Conservation (phyloP, 2,888 invertebrate species). For the Mongoloraphidia duomilia region DNA sequence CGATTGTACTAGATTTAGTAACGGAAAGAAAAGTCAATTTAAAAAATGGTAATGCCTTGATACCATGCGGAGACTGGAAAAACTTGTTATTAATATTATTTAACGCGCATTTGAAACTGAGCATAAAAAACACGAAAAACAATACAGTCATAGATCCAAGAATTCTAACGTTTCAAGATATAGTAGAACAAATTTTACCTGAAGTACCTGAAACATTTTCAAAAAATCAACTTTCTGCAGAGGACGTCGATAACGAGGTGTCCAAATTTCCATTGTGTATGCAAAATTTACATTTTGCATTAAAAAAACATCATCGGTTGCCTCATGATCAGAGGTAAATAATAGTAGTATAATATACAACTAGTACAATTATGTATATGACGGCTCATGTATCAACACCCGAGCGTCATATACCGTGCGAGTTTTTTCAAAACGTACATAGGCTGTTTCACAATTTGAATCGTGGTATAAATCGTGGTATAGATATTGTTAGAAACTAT, state of each 20-base stretch:
- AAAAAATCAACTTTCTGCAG: slow-evolving; percentile 14
- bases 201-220: slow-evolving; percentile 22
- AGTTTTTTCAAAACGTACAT: too few species aligned
- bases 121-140: slow-evolving; percentile 23
- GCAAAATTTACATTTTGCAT: slow-evolving; percentile 39
- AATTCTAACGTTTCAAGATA: slow-evolving; percentile 19
- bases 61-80: slow-evolving; percentile 44
- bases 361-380: too few species aligned
- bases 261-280: slow-evolving; percentile 48
- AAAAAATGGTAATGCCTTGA: slow-evolving; percentile 32
- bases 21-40: slow-evolving; percentile 37
- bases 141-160: slow-evolving; percentile 24
- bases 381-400: too few species aligned
- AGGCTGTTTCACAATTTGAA: too few species aligned
- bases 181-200: slow-evolving; percentile 22
- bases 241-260: slow-evolving; percentile 31
- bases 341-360: too few species aligned
- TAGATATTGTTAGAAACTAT: too few species aligned
- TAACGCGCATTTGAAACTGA: slow-evolving; percentile 28
- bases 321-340: slow-evolving; percentile 38
- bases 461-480: too few species aligned
- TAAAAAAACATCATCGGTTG: slow-evolving; percentile 44
- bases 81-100: slow-evolving; percentile 34
- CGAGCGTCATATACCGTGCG: too few species aligned
- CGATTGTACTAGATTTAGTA: slow-evolving; percentile 37